Evolutionary conservation across 2,888 invertebrate genomes (phyloP), one percentile per base, ranked within the genome.

Genomic region (Lasius platythorax): DNA sequence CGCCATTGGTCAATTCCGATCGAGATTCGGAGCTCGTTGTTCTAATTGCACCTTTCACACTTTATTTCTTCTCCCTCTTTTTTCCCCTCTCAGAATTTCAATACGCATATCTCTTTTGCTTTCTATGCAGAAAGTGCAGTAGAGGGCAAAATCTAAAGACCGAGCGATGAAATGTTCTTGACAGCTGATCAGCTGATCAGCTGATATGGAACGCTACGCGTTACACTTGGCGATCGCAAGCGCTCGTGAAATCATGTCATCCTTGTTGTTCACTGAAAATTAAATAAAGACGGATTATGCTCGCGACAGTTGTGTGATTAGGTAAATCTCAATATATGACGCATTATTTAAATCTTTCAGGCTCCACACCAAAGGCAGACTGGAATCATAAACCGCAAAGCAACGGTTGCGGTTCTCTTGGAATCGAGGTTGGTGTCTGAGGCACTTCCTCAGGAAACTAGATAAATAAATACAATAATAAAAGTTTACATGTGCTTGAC

Each of bases 341-440:
- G 61, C 37, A 2, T 66, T 56, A 50, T 64, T 84, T 85, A 82
- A 28, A 82, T 67, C 40, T 96, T 96, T 72, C 93, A 97, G 98
- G 97, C 72, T 96, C 96, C 5, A 96, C 95, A 87, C 97, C 98
- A 53, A 96, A 96, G 74, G 96, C 96, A 37, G 97, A 98, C 93
- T 96, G 96, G 94, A 97, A 97, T 92, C 97, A 98, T 92, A 95
- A 96, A 46, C 97, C 98, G 11, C 96, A 96, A 82, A 96, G 97
- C 23, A 97, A 98, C 95, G 98, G 98, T 28, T 99, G 98, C 95
- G 98, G 98, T 8, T 97, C 98, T 0, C 95, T 98, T 43, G 98
- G 98, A 12, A 95, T 98, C 88, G 96, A 96, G 94, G 96, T 96
- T 96, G 91, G 76, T 76, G 11, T 23, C 8, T 53, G 8, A 8